Evolutionary conservation across 1,140 invertebrate species (phyloP).

Genomic region (Delia radicum): DNA sequence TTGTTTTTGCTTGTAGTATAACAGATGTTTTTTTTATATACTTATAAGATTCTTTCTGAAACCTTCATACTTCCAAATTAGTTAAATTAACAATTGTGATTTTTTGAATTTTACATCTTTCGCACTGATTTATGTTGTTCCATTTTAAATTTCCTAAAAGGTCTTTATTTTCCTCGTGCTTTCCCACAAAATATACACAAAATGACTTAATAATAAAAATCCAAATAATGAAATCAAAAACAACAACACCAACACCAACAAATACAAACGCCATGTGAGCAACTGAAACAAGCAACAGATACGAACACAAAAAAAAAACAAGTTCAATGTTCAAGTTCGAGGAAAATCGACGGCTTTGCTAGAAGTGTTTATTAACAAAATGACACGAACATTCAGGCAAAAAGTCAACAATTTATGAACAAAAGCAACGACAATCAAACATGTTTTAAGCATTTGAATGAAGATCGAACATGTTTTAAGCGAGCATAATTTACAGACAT

Average conservation of each 20-base stretch:
- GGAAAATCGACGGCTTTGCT: slow-evolving; percentile 17
- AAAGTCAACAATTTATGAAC: background rate
- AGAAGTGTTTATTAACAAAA: background rate
- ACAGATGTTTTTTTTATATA: too few relatives aligned
- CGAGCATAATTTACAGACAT: background rate
- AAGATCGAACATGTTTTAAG: background rate
- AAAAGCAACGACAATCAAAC: background rate
- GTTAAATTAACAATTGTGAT: too few relatives aligned
- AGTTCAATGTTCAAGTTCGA: slow-evolving; percentile 24
- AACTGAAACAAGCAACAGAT: background rate
- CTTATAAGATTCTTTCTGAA: too few relatives aligned
- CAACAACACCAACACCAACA: background rate
- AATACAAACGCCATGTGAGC: too few relatives aligned
- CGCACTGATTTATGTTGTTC: background rate
- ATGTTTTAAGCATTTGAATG: background rate
- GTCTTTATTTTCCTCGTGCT: background rate
- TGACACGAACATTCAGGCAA: too few relatives aligned
- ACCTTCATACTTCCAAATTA: too few relatives aligned
- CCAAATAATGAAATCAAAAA: background rate
- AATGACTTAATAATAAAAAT: background rate
- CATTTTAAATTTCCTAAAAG: background rate
- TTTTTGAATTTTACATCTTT: too few relatives aligned
- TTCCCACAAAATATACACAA: background rate
- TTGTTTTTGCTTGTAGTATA: too few relatives aligned
- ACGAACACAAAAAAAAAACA: background rate